Evolutionary conservation across 2,888 invertebrate genomes (phyloP).

Genomic region (Palloptera scutellata): DNA sequence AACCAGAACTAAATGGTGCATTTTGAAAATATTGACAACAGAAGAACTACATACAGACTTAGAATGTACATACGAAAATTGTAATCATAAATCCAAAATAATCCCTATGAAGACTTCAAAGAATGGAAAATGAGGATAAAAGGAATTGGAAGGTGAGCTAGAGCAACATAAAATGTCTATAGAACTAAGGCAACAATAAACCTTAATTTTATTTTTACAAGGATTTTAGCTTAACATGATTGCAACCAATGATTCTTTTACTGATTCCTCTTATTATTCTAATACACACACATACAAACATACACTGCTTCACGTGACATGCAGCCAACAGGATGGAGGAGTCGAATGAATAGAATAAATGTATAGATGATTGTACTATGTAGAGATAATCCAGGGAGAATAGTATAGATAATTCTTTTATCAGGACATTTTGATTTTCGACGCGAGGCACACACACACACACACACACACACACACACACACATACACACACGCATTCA

Average conservation of each 20-base stretch:
- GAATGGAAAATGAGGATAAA: neutral
- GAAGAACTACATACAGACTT: too few relatives aligned
- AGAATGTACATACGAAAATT: too few relatives aligned
- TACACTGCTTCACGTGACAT: too few relatives aligned
- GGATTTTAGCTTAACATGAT: neutral
- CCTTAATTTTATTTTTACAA: constrained; percentile 26
- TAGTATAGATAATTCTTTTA: constrained; percentile 32
- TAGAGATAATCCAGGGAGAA: constrained; percentile 29
- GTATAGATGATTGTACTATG: neutral
- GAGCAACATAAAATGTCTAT: neutral
- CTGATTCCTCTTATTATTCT: too few relatives aligned
- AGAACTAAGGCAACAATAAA: constrained; percentile 2
- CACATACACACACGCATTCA: neutral
- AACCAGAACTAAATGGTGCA: too few relatives aligned
- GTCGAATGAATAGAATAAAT: neutral
- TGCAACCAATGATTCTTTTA: too few relatives aligned
- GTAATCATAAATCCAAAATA: neutral
- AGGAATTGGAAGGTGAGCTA: neutral
- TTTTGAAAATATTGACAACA: too few relatives aligned
- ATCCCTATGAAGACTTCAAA: neutral
- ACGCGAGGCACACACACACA: constrained; percentile 11
- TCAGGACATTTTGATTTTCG: constrained; percentile 30
- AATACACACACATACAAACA: too few relatives aligned
- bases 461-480: neutral
- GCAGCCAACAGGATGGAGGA: neutral